phyloP scores from a whole-genome alignment of 2,113 vertebrate genomes.

The Prionailurus bengalensis region DNA sequence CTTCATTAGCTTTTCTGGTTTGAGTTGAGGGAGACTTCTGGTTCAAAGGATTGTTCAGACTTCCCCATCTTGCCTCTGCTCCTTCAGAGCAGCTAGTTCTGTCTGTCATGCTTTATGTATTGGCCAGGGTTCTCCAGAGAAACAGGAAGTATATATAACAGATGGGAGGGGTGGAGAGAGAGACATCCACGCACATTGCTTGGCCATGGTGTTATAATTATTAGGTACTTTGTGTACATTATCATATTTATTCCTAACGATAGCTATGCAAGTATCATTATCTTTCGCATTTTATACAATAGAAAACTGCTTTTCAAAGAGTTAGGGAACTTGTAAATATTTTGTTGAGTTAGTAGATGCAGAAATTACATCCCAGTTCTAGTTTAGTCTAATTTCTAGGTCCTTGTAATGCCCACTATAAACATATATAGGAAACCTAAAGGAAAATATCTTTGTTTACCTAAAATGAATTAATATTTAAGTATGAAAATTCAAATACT shows the following conservation, averaged over 20 bases:
- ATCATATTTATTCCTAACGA: background rate
- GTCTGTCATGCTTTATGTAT: background rate
- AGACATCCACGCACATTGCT: background rate
- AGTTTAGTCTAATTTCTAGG: background rate
- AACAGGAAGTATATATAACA: background rate
- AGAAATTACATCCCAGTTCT: background rate
- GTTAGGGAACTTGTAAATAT: background rate
- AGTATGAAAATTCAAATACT: background rate
- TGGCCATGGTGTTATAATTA: background rate
- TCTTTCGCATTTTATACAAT: background rate
- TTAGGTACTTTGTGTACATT: background rate
- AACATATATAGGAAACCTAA: background rate
- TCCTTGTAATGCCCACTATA: background rate
- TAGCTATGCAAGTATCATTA: background rate
- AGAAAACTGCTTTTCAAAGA: background rate
- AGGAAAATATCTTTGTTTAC: background rate
- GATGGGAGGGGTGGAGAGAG: background rate
- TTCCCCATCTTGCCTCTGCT: background rate
- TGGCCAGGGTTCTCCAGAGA: background rate
- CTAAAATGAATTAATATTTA: background rate
- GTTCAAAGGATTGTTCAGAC: background rate
- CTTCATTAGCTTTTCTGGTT: background rate
- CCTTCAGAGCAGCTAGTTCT: background rate
- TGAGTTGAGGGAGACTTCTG: background rate
- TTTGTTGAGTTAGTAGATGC: background rate